Percentiles rank a stretch among this genome's conserved stretches.
These are phyloP conservation scores for Leptinotarsa tumamoca DNA, from an alignment of 2,888 invertebrate genomes.

Conservation along the genomic window DNA sequence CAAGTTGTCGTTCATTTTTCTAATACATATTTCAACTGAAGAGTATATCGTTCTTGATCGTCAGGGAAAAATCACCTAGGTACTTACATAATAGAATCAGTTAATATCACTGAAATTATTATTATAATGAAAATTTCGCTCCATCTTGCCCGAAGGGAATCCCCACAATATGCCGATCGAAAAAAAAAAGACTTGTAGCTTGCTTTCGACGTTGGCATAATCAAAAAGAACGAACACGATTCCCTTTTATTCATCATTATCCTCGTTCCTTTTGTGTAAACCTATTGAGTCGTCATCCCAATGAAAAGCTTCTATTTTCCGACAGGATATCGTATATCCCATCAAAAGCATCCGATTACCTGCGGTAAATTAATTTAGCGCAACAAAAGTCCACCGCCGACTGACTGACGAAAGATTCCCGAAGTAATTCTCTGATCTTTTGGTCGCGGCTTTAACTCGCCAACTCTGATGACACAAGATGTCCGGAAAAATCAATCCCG, in stretches of 20 bases:
- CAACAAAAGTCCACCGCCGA: conserved; percentile 10
- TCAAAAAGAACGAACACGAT: conserved; percentile 11
- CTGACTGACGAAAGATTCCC: conserved; percentile 33
- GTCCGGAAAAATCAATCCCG: conserved; percentile 30
- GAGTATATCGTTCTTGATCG: too few relatives aligned
- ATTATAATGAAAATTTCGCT: too few relatives aligned
- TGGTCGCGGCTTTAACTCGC: conserved; percentile 31
- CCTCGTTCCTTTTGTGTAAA: conserved; percentile 11
- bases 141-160: background rate
- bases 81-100: too few relatives aligned
- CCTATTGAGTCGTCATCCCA: conserved; percentile 13
- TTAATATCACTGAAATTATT: too few relatives aligned
- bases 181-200: background rate
- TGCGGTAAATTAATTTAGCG: conserved; percentile 37
- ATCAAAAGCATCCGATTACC: conserved; percentile 41
- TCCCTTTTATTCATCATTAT: conserved; percentile 15
- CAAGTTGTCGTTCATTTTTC: too few relatives aligned
- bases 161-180: background rate
- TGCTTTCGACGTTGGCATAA: conserved; percentile 22
- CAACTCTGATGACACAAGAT: conserved; percentile 31
- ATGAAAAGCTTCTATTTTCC: conserved; percentile 17
- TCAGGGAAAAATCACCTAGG: too few relatives aligned
- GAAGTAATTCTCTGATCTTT: conserved; percentile 41
- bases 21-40: too few relatives aligned
- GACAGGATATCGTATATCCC: conserved; percentile 31